Percentiles rank a stretch among this genome's conserved stretches.
Conservation (phyloP, 2,888 invertebrate genomes). For the Megamerina dolium region DNA sequence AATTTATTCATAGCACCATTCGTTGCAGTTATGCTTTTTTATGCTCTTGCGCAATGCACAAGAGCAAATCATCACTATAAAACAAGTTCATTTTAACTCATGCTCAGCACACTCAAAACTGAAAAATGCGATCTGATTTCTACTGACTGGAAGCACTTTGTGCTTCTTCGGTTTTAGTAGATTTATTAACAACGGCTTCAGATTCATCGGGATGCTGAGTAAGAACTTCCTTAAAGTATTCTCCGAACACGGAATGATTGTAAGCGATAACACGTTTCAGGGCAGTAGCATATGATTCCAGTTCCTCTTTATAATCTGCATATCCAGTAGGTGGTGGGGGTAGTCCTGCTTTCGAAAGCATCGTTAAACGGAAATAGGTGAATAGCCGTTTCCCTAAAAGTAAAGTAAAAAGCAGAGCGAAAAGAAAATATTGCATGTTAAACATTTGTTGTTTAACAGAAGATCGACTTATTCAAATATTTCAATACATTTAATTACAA, state of each 20-base stretch:
- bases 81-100: too few relatives aligned
- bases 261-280: constrained; percentile 45
- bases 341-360: constrained; percentile 32
- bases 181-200: too few relatives aligned
- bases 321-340: constrained; percentile 45
- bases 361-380: constrained; percentile 38
- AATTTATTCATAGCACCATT: too few relatives aligned
- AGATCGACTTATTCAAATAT: not conserved
- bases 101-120: not conserved
- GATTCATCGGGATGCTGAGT: constrained; percentile 22
- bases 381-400: constrained; percentile 42
- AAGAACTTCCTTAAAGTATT: constrained; percentile 43
- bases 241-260: constrained; percentile 48
- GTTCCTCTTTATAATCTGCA: constrained; percentile 40
- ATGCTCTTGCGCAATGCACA: too few relatives aligned
- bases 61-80: too few relatives aligned
- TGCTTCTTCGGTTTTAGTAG: too few relatives aligned
- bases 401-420: not conserved
- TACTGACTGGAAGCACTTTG: not conserved
- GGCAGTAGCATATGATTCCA: constrained; percentile 39
- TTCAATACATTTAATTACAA: not conserved
- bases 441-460: too few relatives aligned
- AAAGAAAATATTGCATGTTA: not conserved
- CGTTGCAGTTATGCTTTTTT: too few relatives aligned
- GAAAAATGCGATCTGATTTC: not conserved